Evolutionary conservation across 2,113 vertebrate species (phyloP).

Genomic region (Halcyon malimbica): DNA sequence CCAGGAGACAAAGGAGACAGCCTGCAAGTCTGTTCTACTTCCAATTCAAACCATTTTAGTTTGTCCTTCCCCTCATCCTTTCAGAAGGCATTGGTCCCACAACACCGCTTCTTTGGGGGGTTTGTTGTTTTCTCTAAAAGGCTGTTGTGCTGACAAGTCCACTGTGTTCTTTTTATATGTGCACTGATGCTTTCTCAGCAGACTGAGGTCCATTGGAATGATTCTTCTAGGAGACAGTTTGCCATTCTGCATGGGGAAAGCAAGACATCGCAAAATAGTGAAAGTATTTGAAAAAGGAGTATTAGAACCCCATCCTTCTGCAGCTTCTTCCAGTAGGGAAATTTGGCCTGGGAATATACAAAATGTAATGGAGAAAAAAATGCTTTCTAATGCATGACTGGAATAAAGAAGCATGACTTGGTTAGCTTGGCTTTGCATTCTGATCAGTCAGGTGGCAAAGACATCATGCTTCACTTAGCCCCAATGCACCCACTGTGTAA

Average conservation of each 20-base stretch:
- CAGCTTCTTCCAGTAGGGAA: not conserved
- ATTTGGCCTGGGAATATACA: not conserved
- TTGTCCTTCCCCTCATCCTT: not conserved
- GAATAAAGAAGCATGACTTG: slow-evolving; percentile 32
- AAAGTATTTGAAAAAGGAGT: not conserved
- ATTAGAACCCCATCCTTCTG: not conserved
- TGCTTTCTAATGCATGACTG: slow-evolving; percentile 10
- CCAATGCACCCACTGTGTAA: not conserved
- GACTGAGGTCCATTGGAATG: not conserved
- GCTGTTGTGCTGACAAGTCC: not conserved
- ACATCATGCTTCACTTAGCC: slow-evolving; percentile 7
- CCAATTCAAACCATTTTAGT: not conserved
- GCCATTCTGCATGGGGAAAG: not conserved
- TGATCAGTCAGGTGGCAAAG: not conserved
- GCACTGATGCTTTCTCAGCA: not conserved
- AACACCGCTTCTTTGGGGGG: not conserved
- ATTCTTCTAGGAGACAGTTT: not conserved
- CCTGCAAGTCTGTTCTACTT: not conserved
- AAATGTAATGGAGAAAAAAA: slow-evolving; percentile 17
- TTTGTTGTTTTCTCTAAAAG: not conserved
- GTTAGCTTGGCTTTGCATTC: not conserved
- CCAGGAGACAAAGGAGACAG: not conserved
- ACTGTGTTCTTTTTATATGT: not conserved
- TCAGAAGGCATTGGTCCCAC: not conserved
- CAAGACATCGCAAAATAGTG: not conserved